These are phyloP conservation scores for Stenodera caucasica DNA, from an alignment of 2,888 invertebrate species.

Conservation along the genomic window DNA sequence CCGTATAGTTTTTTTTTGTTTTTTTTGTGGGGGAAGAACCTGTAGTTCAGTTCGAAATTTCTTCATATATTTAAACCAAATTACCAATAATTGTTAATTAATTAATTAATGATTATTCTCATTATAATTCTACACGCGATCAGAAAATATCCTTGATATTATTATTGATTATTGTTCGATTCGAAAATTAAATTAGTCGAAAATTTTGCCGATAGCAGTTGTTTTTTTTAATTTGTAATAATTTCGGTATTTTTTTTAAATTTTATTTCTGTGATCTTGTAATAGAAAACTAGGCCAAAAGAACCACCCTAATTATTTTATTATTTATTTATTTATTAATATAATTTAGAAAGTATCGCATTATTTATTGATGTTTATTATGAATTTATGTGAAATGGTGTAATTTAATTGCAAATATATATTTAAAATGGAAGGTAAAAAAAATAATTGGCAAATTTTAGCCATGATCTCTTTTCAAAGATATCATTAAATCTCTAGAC, in stretches of 20 bases:
- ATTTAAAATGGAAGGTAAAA: not conserved
- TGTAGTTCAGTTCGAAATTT: too few relatives aligned
- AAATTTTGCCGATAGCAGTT: too few relatives aligned
- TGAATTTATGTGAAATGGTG: not conserved
- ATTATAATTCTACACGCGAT: not conserved
- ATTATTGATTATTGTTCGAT: too few relatives aligned
- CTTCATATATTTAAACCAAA: too few relatives aligned
- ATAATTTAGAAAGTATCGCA: not conserved
- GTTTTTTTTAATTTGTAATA: too few relatives aligned
- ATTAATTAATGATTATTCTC: too few relatives aligned
- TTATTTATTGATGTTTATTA: constrained; percentile 8
- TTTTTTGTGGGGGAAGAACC: too few relatives aligned
- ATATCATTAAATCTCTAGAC: not conserved
- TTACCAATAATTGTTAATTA: too few relatives aligned
- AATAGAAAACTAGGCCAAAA: constrained; percentile 9
- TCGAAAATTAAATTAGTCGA: too few relatives aligned
- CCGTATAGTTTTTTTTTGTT: too few relatives aligned
- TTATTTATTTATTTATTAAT: not conserved
- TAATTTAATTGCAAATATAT: constrained; percentile 3
- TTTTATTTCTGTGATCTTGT: not conserved
- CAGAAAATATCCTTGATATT: not conserved
- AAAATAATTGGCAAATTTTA: constrained; percentile 8
- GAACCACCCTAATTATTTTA: constrained; percentile 10
- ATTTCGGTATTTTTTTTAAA: too few relatives aligned
- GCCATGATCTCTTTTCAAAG: constrained; percentile 12